Evolutionary conservation across 2,797 vertebrate genomes (phyloP).

Genomic region (Bucorvus abyssinicus): DNA sequence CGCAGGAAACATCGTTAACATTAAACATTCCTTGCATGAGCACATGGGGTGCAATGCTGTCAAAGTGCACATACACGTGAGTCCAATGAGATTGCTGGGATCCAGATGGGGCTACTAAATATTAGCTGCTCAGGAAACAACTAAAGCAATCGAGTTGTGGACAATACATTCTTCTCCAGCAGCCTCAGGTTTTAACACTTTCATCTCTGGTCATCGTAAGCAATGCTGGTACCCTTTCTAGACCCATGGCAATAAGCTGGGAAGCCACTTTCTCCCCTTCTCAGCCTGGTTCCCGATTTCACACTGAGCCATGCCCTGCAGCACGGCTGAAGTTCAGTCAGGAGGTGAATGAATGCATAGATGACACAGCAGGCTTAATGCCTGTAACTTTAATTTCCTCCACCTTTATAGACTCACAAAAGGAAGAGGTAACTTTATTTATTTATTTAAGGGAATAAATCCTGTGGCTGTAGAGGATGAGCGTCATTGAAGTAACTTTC

Average conservation of each 20-base stretch:
- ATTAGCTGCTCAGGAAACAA: neutral
- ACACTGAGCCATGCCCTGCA: neutral
- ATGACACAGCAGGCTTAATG: slow-evolving; percentile 26
- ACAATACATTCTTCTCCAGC: neutral
- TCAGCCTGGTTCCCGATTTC: neutral
- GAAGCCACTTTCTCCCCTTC: neutral
- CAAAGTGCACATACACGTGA: fast-evolving
- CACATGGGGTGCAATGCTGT: fast-evolving
- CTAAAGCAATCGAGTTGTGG: neutral
- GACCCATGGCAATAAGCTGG: neutral
- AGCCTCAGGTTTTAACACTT: neutral
- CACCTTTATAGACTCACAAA: neutral
- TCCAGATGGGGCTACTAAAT: neutral
- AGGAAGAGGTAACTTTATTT: neutral
- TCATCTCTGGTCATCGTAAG: neutral
- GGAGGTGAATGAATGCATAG: neutral
- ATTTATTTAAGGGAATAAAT: neutral
- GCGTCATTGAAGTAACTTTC: slow-evolving; percentile 20
- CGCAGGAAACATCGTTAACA: neutral
- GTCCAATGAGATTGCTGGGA: neutral
- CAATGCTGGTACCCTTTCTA: neutral
- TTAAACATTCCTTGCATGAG: neutral
- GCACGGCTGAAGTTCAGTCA: neutral
- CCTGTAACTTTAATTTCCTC: slow-evolving; percentile 49
- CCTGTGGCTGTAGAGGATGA: neutral